phyloP scores from a whole-genome alignment of 2,888 invertebrate genomes.

The Anarsia innoxiella region DNA sequence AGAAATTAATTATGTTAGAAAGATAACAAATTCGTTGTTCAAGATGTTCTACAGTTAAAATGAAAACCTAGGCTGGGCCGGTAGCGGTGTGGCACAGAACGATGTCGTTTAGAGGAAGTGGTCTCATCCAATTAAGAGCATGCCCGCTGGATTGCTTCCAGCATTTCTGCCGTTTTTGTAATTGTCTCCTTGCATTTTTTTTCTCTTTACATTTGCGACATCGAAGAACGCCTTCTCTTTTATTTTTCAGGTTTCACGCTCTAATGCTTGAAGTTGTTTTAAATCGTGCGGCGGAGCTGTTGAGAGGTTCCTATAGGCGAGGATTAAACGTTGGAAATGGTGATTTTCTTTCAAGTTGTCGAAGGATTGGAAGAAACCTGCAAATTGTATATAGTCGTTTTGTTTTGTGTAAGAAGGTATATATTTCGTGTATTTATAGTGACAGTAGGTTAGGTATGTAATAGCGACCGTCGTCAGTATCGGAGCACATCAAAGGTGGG shows the following conservation, averaged over 20 bases:
- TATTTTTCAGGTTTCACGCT: constrained; percentile 28
- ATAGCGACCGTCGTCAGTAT: too few species aligned
- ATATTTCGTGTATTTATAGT: too few species aligned
- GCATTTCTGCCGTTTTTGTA: constrained; percentile 63
- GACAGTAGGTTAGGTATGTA: too few species aligned
- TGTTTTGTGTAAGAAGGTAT: too few species aligned
- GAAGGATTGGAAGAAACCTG: too few species aligned
- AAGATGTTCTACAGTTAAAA: constrained; percentile 32
- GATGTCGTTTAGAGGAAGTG: constrained; percentile 67
- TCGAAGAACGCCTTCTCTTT: constrained; percentile 28
- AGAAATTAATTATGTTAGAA: too few species aligned
- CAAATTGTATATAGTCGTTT: too few species aligned
- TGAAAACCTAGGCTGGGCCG: constrained; percentile 28
- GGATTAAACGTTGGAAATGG: neutral
- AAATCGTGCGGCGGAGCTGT: neutral
- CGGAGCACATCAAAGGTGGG: constrained; percentile 30
- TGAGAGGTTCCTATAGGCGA: too few species aligned
- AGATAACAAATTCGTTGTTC: constrained; percentile 10
- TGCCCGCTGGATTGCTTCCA: constrained; percentile 65
- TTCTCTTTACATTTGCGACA: constrained; percentile 43
- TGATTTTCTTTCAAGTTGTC: neutral
- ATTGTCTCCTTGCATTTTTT: constrained; percentile 50
- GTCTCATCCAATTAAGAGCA: constrained; percentile 72
- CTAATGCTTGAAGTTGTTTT: constrained; percentile 7
- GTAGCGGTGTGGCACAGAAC: constrained; percentile 22